Base-by-base conservation (phyloP, 2,113 vertebrate genomes). In the Apteryx mantelli region DNA sequence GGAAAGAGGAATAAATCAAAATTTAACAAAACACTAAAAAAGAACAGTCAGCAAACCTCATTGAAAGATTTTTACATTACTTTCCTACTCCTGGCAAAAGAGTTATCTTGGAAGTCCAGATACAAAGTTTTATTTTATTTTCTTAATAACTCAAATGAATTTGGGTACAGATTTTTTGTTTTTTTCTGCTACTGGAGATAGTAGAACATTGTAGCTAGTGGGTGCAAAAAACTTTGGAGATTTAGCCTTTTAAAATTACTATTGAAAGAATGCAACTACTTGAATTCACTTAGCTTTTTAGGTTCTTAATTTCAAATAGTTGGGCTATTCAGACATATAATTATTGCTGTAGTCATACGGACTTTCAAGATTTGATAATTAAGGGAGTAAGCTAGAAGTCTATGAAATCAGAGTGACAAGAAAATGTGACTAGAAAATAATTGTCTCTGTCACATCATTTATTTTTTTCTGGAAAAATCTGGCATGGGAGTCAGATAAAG, bases 81-180 rank as follows among this genome's bases (percentile, higher is more conserved):
- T 56, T 91, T 70, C 16, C 22, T 46, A 28, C 15, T 85, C 24
- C 18, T 77, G 21, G 11, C 2, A 81, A 88, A 76, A 88, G 0
- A 8, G 22, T 40, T 8, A 16, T 24, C 44, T 55, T 66, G 46
- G 40, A 30, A 76, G 73, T 64, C 30, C 69, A 3, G 2, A 48
- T 3, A 34, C 0, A 0, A 32, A 15, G 0, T 15, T 44, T 46
- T 7, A 9, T 28, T 44, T 25, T 46, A 21, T 34, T 63, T 48
- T 74, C 64, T 60, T 55, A 34, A 63, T 4, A 65, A 18, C 9
- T 56, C 42, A 11, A 63, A 34, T 10, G 5, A 40, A 88, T 7
- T 42, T 52, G 12, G 85, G 28, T 36, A 4, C 42, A 42, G 1
- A n/a, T 53, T 64, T 71, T 71, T 2, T 38, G 36, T 4, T 36